phyloP scores from a whole-genome alignment of 2,113 vertebrate genomes.

The Falco punctatus region DNA sequence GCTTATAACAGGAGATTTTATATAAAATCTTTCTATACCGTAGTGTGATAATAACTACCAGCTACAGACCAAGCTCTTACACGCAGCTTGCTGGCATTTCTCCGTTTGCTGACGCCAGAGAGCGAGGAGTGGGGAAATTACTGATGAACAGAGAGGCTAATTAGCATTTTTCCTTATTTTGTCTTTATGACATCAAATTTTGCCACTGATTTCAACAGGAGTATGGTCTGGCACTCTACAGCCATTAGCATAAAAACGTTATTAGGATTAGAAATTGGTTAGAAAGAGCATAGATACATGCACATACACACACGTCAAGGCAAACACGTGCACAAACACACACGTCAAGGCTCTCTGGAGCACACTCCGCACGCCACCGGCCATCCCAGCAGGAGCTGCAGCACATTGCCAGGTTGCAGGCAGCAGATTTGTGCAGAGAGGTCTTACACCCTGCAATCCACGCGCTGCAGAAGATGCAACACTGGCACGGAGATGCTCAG shows the following conservation, averaged over 20 bases:
- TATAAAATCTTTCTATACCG: background rate
- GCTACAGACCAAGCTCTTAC: background rate
- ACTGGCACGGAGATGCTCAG: background rate
- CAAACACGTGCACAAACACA: background rate
- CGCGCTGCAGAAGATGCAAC: accelerated
- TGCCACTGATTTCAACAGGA: background rate
- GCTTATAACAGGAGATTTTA: background rate
- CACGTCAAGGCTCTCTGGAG: background rate
- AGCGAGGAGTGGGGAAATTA: background rate
- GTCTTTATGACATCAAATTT: background rate
- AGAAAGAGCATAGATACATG: background rate
- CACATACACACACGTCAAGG: accelerated
- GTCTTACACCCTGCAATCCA: background rate
- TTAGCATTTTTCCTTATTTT: background rate
- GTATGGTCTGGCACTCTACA: background rate
- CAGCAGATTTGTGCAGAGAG: background rate
- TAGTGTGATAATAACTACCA: background rate
- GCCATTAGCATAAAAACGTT: accelerated
- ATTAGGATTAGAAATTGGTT: background rate
- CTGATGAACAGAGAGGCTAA: background rate
- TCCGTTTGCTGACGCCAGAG: background rate
- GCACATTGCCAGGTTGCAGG: background rate
- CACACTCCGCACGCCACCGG: background rate
- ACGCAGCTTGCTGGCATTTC: background rate
- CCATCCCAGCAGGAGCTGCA: background rate